Evolutionary conservation across 2,888 invertebrate genomes (phyloP), one percentile per base, ranked within the genome.

Genomic region (Stenotaenia linearis): DNA sequence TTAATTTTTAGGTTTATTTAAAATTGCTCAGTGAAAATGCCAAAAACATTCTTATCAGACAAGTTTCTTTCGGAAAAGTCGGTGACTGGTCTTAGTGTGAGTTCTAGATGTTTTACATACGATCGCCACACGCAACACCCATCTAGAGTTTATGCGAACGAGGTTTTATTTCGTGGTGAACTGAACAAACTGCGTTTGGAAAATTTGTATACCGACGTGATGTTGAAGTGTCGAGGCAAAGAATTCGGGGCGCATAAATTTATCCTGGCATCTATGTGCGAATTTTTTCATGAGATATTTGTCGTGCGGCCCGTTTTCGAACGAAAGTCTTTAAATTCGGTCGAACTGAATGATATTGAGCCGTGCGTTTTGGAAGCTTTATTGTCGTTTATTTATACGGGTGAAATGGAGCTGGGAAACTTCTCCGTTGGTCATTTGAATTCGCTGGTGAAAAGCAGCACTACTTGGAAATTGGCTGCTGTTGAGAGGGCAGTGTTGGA

Each of bases 121-220:
- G 69, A 69, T n/a, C 69, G 69, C 25, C 69, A 69, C 10, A 69
- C 28, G 10, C 25, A 69, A 28, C 69, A 69, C 28, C 25, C 69
- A 28, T 69, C 69, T n/a, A 69, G 25, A 69, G 9, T 69, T 28
- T 69, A 69, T 12, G 69, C 12, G 23, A 69, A 69, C 15, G 69
- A 69, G n/a, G 12, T 69, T 69, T 69, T 69, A 69, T 69, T 69
- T 69, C 69, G 69, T 28, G 25, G 25, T 28, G 69, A 69, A 69
- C 28, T 69, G 15, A 69, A 69, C 69, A 69, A 69, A 12, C 69
- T 69, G 15, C 69, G 69, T 28, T 28, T 28, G 28, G 69, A 69
- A 0, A 69, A 69, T 28, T 12, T 69, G 12, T 69, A 69, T 28
- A 69, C 69, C 1, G 69, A 69, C n/a, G 69, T 69, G 9, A 69